Evolutionary conservation across 2,888 invertebrate genomes (phyloP).

Genomic region (Deilephila porcellus): DNA sequence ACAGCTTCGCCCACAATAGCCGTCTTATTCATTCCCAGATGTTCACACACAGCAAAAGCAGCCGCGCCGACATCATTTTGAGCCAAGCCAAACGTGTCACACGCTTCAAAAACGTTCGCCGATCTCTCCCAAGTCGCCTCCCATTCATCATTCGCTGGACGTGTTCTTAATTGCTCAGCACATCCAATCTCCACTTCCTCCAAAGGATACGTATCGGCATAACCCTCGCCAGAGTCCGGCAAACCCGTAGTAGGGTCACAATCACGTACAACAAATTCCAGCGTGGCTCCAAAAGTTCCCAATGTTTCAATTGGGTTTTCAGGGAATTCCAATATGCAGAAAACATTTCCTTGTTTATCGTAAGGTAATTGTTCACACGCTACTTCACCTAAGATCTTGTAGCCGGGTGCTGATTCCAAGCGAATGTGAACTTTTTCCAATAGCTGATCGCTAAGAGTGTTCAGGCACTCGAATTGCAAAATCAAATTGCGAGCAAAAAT

Average conservation of each 20-base stretch:
- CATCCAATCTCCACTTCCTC: slow-evolving; percentile 89
- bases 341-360: slow-evolving; percentile 93
- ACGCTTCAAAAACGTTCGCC: slow-evolving; percentile 88
- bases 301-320: slow-evolving; percentile 86
- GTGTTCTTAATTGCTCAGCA: slow-evolving; percentile 69
- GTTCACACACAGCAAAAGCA: slow-evolving; percentile 73
- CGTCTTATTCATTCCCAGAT: slow-evolving; percentile 66
- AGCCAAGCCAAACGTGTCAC: slow-evolving; percentile 96
- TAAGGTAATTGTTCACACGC: slow-evolving; percentile 92
- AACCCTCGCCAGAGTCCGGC: slow-evolving; percentile 97
- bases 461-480: slow-evolving; percentile 98
- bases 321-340: slow-evolving; percentile 89
- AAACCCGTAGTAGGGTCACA: slow-evolving; percentile 97
- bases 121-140: slow-evolving; percentile 92
- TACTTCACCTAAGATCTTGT: slow-evolving; percentile 88
- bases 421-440: slow-evolving; percentile 96
- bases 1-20: slow-evolving; percentile 72
- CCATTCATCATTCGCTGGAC: slow-evolving; percentile 68
- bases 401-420: slow-evolving; percentile 93
- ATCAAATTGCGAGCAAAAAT: slow-evolving; percentile 94
- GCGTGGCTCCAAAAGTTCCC: slow-evolving; percentile 93
- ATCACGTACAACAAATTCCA: slow-evolving; percentile 97
- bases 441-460: slow-evolving; percentile 97
- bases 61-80: slow-evolving; percentile 71
- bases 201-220: slow-evolving; percentile 97